Conservation (phyloP, 2,888 invertebrate species). For the Thecocarcelia acutangulata region DNA sequence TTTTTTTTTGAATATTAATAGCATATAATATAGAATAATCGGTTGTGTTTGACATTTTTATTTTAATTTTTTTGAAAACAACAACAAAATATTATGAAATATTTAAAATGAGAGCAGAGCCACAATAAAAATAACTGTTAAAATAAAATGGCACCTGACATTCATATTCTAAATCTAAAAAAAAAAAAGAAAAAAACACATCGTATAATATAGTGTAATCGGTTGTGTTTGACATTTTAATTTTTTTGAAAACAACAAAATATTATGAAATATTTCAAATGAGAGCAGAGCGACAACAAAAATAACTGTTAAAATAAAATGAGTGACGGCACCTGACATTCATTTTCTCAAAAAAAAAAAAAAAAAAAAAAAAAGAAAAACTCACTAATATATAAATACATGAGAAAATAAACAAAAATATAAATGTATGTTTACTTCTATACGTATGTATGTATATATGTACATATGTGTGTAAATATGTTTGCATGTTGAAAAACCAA, state of each 20-base stretch:
- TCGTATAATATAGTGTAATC: no score
- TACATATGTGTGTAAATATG: neutral
- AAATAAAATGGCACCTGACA: constrained; percentile 66
- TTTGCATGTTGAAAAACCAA: neutral
- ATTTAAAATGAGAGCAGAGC: constrained; percentile 44
- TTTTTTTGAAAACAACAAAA: constrained; percentile 38
- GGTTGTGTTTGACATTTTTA: constrained; percentile 28
- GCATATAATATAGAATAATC: no score
- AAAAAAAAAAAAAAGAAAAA: neutral
- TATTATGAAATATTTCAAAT: constrained; percentile 64
- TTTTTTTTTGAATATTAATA: constrained; percentile 52
- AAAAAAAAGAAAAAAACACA: neutral
- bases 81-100: constrained; percentile 62
- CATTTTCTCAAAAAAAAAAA: constrained; percentile 32
- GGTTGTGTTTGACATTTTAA: constrained; percentile 30
- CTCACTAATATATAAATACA: neutral
- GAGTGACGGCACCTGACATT: constrained; percentile 67
- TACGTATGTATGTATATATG: neutral
- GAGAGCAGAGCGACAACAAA: constrained; percentile 36
- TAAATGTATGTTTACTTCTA: no score
- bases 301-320: constrained; percentile 60
- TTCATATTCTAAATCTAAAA: constrained; percentile 38
- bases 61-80: constrained; percentile 39
- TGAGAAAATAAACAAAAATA: no score
- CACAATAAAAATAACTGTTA: constrained; percentile 54